These are phyloP conservation scores for Plagodis pulveraria DNA, from an alignment of 2,888 invertebrate genomes.

Conservation along the genomic window DNA sequence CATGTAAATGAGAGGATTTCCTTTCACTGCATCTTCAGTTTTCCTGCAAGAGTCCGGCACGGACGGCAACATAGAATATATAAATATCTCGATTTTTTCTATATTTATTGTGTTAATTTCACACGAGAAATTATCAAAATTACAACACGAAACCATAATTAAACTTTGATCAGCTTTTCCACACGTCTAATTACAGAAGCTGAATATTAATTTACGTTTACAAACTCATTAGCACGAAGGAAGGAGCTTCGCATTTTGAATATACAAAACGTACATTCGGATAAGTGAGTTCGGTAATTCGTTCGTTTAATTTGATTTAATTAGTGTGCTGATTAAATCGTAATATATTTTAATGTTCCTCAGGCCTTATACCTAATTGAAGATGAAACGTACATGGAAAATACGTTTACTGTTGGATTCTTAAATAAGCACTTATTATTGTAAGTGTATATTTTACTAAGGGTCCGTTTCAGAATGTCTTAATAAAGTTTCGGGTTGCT, in stretches of 20 bases:
- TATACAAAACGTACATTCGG: not conserved
- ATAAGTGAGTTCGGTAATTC: conserved; percentile 21
- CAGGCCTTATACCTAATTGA: not conserved
- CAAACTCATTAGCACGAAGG: conserved; percentile 9
- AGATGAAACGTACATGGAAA: too few species aligned
- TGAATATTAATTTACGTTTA: conserved; percentile 4
- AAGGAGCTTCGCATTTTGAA: conserved; percentile 4
- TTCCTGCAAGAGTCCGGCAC: too few species aligned
- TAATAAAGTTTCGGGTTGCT: too few species aligned
- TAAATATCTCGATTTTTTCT: too few species aligned
- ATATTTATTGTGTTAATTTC: too few species aligned
- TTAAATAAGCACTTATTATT: too few species aligned
- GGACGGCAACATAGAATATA: too few species aligned
- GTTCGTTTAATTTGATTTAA: conserved; percentile 38
- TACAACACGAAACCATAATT: not conserved
- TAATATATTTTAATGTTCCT: conserved; percentile 25
- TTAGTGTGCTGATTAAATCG: conserved; percentile 27
- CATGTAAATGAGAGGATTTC: too few species aligned
- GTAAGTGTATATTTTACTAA: too few species aligned
- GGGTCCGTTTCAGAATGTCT: too few species aligned
- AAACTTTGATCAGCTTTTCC: conserved; percentile 1
- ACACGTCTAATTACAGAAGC: conserved; percentile 4
- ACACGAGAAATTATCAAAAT: not conserved
- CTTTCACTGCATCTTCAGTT: too few species aligned
- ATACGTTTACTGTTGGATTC: too few species aligned